Conservation (phyloP, 2,797 vertebrate genomes). For the Melopsittacus undulatus region DNA sequence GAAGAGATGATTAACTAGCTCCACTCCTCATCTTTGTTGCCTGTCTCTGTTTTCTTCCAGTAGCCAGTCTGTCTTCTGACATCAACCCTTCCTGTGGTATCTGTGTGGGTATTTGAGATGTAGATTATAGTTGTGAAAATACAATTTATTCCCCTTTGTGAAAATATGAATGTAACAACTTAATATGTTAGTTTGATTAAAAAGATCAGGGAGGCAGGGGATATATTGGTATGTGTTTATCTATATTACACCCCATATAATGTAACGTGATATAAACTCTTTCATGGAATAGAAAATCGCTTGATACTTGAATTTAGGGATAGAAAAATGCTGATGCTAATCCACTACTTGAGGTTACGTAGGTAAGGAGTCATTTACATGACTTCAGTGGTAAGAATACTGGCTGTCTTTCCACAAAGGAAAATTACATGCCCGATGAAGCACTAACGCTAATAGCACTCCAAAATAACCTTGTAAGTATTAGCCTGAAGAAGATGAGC, state of each 20-base stretch:
- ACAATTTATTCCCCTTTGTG: not conserved
- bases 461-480: not conserved
- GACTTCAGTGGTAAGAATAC: not conserved
- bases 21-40: not conserved
- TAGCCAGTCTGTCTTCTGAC: slow-evolving; percentile 15
- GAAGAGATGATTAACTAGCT: slow-evolving; percentile 22
- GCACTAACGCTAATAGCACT: not conserved
- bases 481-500: not conserved
- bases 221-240: not conserved
- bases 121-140: not conserved
- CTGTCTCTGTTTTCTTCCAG: slow-evolving; percentile 16
- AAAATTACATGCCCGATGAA: not conserved
- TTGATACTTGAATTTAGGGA: not conserved
- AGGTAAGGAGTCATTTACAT: not conserved
- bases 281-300: not conserved
- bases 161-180: not conserved
- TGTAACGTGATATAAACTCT: not conserved
- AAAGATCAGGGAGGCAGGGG: not conserved
- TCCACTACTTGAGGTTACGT: not conserved
- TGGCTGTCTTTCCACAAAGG: not conserved
- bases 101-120: not conserved
- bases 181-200: not conserved
- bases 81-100: slow-evolving; percentile 3
- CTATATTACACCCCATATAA: not conserved
- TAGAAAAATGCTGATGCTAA: not conserved